Conservation (phyloP, 30 jellyfish, hydroid and myxozoan species). For the Hydractinia echinata region DNA sequence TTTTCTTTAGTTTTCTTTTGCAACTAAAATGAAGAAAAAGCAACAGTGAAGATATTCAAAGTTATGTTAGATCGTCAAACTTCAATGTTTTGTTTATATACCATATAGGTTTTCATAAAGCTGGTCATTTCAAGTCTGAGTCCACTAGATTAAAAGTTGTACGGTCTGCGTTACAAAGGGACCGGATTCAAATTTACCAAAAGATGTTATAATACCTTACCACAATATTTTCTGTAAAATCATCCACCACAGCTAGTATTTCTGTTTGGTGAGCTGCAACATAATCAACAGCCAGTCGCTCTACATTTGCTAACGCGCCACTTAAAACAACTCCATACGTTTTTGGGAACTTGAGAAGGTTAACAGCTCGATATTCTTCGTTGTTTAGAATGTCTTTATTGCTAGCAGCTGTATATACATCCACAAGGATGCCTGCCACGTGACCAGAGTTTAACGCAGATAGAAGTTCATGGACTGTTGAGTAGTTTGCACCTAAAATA, state of each 20-base stretch:
- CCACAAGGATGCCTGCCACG: background rate
- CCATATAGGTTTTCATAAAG: too few species aligned
- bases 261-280: background rate
- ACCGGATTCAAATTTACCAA: too few species aligned
- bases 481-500: background rate
- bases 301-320: background rate
- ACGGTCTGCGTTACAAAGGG: too few species aligned
- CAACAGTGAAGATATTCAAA: too few species aligned
- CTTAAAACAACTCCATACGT: background rate
- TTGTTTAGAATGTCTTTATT: background rate
- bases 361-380: background rate
- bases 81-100: too few species aligned
- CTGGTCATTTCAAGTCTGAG: too few species aligned
- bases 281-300: background rate
- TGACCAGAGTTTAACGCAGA: background rate
- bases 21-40: too few species aligned
- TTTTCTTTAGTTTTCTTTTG: too few species aligned
- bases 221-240: background rate
- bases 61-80: too few species aligned
- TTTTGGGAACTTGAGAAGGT: background rate
- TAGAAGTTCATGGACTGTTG: background rate
- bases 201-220: background rate
- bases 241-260: background rate
- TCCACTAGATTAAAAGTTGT: too few species aligned
- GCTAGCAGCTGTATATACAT: background rate